phyloP scores from a whole-genome alignment of 2,888 invertebrate genomes.

The Himalopsyche japonica region DNA sequence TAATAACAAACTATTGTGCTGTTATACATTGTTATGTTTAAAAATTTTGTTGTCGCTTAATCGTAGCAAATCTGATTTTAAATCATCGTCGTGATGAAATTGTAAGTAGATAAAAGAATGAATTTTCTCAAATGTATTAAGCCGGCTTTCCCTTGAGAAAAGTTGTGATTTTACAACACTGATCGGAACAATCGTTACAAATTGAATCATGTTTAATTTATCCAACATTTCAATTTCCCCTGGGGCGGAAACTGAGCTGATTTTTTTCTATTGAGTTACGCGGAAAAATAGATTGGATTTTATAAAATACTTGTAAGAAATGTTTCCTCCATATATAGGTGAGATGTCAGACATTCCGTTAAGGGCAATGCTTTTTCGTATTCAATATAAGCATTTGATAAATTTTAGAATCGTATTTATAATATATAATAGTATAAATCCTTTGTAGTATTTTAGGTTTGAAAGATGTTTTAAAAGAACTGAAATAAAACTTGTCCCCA shows the following conservation, averaged over 20 bases:
- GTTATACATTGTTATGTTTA: no score
- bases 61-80: neutral
- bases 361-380: neutral
- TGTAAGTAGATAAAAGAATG: neutral
- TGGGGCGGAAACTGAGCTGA: conserved; percentile 1
- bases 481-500: no score
- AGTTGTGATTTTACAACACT: neutral
- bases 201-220: conserved; percentile 21
- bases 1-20: no score
- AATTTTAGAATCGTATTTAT: no score
- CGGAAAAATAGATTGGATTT: neutral
- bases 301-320: neutral
- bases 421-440: no score
- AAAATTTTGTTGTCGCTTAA: neutral
- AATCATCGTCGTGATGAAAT: neutral
- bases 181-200: conserved; percentile 16
- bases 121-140: neutral
- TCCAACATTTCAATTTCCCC: conserved; percentile 22
- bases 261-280: neutral
- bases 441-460: no score
- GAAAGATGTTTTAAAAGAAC: no score
- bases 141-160: neutral
- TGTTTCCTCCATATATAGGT: neutral
- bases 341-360: neutral
- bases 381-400: neutral